These are phyloP conservation scores for Drosophila anomelani DNA, from an alignment of 2,888 invertebrate species.

Conservation along the genomic window DNA sequence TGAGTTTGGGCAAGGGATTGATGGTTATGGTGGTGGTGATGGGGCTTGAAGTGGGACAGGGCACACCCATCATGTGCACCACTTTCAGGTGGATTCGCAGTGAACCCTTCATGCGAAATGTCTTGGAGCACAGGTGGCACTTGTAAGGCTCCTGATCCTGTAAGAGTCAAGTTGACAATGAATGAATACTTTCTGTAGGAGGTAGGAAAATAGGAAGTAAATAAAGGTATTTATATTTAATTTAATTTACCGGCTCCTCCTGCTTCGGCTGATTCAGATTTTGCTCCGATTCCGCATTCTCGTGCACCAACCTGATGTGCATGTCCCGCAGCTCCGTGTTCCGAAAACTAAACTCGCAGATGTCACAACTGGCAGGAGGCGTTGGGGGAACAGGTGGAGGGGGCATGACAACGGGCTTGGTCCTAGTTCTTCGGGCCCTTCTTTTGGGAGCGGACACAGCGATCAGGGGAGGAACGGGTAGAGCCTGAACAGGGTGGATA, in stretches of 20 bases:
- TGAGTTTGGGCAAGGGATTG: constrained; percentile 71
- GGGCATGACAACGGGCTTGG: constrained; percentile 39
- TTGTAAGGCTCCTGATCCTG: constrained; percentile 78
- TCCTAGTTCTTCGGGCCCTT: constrained; percentile 56
- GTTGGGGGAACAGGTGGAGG: constrained; percentile 10
- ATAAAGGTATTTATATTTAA: too few relatives aligned
- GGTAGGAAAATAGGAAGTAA: background rate
- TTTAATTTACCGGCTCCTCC: constrained; percentile 12
- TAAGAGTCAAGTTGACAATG: constrained; percentile 9
- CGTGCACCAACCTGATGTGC: constrained; percentile 90
- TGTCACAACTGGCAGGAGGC: constrained; percentile 86
- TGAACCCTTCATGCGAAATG: constrained; percentile 93
- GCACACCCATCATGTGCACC: constrained; percentile 87
- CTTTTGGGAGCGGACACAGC: constrained; percentile 39
- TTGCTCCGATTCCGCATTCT: constrained; percentile 59
- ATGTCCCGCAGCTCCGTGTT: constrained; percentile 89
- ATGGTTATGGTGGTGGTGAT: constrained; percentile 30
- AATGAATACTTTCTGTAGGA: background rate
- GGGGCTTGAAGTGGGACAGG: constrained; percentile 49
- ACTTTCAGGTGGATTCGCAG: constrained; percentile 92
- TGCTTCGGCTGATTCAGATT: constrained; percentile 2
- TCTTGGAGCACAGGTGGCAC: constrained; percentile 92
- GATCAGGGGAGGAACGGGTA: constrained; percentile 11
- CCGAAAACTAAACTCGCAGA: constrained; percentile 90
- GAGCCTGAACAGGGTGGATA: background rate